Conservation (phyloP, 1,140 invertebrate species). For the Hyles euphorbiae region DNA sequence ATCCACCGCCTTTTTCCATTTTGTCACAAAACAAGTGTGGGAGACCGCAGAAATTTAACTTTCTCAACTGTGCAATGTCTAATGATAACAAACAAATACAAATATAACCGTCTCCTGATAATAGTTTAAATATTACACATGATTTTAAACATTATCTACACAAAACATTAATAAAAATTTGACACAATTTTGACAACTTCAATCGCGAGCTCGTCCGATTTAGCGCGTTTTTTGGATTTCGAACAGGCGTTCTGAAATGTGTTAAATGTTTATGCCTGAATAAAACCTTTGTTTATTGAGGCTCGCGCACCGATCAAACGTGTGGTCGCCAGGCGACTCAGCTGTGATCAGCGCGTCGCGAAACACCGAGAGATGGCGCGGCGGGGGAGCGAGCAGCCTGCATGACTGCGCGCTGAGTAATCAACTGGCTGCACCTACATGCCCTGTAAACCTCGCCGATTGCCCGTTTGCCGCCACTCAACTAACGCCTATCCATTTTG, state of each 20-base stretch:
- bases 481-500: constrained; percentile 3
- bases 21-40: constrained; percentile 26
- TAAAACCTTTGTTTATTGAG: background rate
- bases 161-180: constrained; percentile 47
- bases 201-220: constrained; percentile 1
- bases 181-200: constrained; percentile 39
- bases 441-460: constrained; percentile 21
- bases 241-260: constrained; percentile 7
- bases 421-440: constrained; percentile 43
- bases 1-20: constrained; percentile 64
- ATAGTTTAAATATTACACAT: constrained; percentile 19
- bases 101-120: too few relatives aligned
- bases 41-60: constrained; percentile 25
- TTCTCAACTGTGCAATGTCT: constrained; percentile 6
- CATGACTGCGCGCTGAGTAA: constrained; percentile 58
- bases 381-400: constrained; percentile 34
- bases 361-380: constrained; percentile 42
- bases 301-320: constrained; percentile 53
- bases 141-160: constrained; percentile 43
- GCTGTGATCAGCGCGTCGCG: constrained; percentile 32
- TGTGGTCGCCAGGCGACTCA: constrained; percentile 58
- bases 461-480: constrained; percentile 1
- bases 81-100: background rate
- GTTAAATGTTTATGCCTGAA: background rate
- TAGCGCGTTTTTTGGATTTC: constrained; percentile 2